phyloP scores from a whole-genome alignment of 2,888 invertebrate species.

The Phyllotreta cruciferae region DNA sequence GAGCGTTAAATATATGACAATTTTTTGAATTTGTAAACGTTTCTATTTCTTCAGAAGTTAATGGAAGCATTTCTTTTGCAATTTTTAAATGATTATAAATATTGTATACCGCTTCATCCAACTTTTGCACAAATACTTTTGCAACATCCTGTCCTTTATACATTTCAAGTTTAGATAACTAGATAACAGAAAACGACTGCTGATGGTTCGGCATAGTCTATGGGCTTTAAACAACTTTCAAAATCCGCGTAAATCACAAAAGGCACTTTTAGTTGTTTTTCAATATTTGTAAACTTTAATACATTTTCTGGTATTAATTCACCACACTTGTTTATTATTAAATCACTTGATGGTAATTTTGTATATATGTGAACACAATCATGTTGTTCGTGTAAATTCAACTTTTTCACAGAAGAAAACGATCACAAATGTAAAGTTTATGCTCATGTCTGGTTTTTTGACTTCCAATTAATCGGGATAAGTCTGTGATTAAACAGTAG shows the following conservation, averaged over 20 bases:
- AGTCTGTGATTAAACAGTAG: conserved; percentile 8
- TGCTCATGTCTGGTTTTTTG: conserved; percentile 9
- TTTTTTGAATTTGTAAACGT: too few relatives aligned
- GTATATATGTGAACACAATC: conserved; percentile 13
- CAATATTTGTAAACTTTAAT: conserved; percentile 10
- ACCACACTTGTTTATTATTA: conserved; percentile 16
- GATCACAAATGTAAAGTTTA: conserved; percentile 14
- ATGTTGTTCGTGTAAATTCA: conserved; percentile 5
- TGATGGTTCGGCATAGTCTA: too few relatives aligned
- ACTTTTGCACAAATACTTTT: background rate
- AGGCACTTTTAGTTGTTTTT: too few relatives aligned
- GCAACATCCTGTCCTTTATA: too few relatives aligned
- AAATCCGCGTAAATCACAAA: too few relatives aligned
- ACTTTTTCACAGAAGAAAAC: background rate
- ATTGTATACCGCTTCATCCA: too few relatives aligned
- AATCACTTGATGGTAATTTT: conserved; percentile 10
- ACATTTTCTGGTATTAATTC: conserved; percentile 13
- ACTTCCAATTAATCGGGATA: conserved; percentile 7
- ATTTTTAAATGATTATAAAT: too few relatives aligned
- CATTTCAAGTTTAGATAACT: too few relatives aligned
- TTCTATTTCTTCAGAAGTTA: too few relatives aligned
- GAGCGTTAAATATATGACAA: too few relatives aligned
- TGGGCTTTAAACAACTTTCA: too few relatives aligned
- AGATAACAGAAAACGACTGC: background rate
- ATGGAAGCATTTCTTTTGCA: too few relatives aligned